Conservation (phyloP, 2,888 invertebrate genomes). For the Cactoblastis cactorum region DNA sequence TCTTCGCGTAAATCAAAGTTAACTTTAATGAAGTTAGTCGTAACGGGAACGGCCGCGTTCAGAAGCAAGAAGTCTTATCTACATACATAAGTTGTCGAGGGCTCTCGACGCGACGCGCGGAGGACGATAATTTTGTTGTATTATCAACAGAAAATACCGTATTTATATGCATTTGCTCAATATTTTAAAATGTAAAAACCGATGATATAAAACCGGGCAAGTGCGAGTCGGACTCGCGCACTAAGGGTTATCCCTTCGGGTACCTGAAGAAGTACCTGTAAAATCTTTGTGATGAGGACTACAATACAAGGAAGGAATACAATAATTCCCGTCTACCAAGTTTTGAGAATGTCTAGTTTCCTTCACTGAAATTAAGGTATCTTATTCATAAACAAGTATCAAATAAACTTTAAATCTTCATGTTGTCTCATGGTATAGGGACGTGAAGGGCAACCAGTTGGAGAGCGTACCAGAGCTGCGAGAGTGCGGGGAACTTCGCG, state of each 20-base stretch:
- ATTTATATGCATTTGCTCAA: background rate
- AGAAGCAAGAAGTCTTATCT: background rate
- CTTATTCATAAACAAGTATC: background rate
- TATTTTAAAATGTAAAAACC: background rate
- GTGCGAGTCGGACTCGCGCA: too few species aligned
- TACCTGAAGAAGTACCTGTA: too few species aligned
- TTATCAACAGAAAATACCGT: background rate
- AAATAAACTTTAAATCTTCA: background rate
- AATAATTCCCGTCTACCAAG: too few species aligned
- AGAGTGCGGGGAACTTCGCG: slow-evolving; percentile 88
- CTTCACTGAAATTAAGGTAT: too few species aligned
- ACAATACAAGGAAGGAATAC: too few species aligned
- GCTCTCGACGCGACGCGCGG: background rate
- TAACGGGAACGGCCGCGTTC: slow-evolving; percentile 2
- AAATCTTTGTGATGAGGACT: too few species aligned
- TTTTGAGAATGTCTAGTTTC: too few species aligned
- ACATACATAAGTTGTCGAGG: background rate
- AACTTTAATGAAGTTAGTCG: slow-evolving; percentile 1
- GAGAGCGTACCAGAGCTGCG: slow-evolving; percentile 86
- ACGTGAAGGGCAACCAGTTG: slow-evolving; percentile 91
- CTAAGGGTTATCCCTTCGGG: too few species aligned
- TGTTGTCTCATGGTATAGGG: slow-evolving; percentile 76
- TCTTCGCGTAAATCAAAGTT: background rate
- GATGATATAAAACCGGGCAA: too few species aligned
- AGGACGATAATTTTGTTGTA: background rate